Conservation (phyloP, 2,797 vertebrate species). For the Setipinna tenuifilis region DNA sequence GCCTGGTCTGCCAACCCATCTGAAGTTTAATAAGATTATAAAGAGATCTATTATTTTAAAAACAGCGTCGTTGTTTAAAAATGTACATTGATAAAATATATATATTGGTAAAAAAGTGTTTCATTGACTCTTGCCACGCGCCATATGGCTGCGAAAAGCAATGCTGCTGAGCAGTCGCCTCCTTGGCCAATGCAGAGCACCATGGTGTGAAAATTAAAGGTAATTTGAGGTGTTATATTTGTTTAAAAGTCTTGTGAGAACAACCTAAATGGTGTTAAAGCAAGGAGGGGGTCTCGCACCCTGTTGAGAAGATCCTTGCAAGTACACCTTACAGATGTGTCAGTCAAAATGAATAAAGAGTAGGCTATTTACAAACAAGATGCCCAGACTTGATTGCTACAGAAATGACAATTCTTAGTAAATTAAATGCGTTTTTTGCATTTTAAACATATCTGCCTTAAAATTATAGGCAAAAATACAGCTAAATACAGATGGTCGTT, state of each 20-base stretch:
- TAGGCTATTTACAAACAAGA: background rate
- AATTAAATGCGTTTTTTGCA: too few species aligned
- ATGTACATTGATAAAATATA: background rate
- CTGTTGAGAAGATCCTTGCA: constrained; percentile 56
- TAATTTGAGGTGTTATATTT: constrained; percentile 70
- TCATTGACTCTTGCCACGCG: constrained; percentile 40
- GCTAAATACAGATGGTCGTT: too few species aligned
- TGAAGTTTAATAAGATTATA: background rate
- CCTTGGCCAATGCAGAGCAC: constrained; percentile 24
- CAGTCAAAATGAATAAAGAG: background rate
- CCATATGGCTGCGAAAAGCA: constrained; percentile 53
- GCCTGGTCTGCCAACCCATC: background rate
- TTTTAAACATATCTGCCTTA: too few species aligned
- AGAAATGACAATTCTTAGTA: too few species aligned
- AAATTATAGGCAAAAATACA: too few species aligned
- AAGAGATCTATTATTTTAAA: background rate
- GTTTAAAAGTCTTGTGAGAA: constrained; percentile 72
- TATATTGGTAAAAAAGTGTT: background rate
- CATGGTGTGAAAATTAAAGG: constrained; percentile 55
- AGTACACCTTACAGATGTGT: constrained; percentile 35
- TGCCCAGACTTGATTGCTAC: too few species aligned
- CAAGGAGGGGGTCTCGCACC: constrained; percentile 63
- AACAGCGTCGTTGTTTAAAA: background rate
- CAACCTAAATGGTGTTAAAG: constrained; percentile 67
- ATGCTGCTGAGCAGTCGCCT: constrained; percentile 5